phyloP scores from a whole-genome alignment of 2,888 invertebrate species.

The Cephus sareptanus region DNA sequence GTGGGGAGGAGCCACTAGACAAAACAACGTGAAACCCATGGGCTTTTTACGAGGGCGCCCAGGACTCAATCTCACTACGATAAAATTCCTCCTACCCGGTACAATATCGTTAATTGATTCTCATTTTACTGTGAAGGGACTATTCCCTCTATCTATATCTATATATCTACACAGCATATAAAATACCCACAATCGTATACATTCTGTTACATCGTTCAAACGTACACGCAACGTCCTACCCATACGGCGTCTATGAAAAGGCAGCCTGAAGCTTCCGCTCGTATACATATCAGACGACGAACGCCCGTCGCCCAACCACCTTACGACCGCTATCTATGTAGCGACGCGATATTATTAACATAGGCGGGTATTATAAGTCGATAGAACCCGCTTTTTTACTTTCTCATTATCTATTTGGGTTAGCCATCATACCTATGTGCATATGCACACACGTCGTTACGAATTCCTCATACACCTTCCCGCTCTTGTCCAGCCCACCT shows the following conservation, averaged over 20 bases:
- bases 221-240: not conserved
- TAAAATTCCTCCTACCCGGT: not conserved
- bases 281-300: not conserved
- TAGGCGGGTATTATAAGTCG: slow-evolving; percentile 31
- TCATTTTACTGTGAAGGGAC: not conserved
- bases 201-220: not conserved
- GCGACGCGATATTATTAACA: slow-evolving; percentile 33
- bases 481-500: not conserved
- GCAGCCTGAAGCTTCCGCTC: not conserved
- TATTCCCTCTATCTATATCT: not conserved
- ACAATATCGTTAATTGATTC: not conserved
- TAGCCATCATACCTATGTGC: slow-evolving; percentile 27
- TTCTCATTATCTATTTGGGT: slow-evolving; percentile 57
- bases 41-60: not conserved
- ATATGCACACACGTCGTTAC: not conserved
- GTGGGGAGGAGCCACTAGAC: not conserved
- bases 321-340: slow-evolving; percentile 6
- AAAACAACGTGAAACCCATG: not conserved
- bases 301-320: not conserved
- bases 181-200: not conserved
- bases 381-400: slow-evolving; percentile 43
- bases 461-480: not conserved
- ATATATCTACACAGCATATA: not conserved
- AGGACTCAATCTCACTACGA: not conserved
- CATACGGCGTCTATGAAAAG: not conserved